phyloP scores from a whole-genome alignment of 2,113 vertebrate genomes.

The Candoia aspera region DNA sequence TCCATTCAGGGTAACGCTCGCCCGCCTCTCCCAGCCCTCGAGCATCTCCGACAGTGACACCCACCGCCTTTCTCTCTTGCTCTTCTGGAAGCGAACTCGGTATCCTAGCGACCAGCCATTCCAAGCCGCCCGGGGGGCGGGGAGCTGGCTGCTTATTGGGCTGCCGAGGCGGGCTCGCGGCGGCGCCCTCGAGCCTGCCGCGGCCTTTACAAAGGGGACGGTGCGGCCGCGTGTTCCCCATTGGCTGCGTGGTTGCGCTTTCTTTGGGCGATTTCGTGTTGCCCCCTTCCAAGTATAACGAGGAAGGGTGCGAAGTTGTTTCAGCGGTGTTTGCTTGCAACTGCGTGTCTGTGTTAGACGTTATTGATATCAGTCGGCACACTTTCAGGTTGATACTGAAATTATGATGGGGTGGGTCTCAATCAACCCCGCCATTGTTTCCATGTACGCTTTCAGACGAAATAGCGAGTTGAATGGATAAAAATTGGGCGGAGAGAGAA shows the following conservation, averaged over 20 bases:
- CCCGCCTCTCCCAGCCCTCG: background rate
- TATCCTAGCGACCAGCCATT: conserved; percentile 28
- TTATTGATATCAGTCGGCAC: background rate
- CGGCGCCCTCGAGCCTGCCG: background rate
- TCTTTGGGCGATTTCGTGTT: background rate
- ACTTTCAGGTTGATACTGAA: background rate
- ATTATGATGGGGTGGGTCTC: background rate
- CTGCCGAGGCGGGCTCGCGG: background rate
- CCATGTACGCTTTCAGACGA: background rate
- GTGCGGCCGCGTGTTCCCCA: background rate
- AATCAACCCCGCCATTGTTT: background rate
- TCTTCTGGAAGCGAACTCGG: background rate
- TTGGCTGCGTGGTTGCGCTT: background rate
- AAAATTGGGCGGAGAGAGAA: background rate
- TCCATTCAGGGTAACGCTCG: background rate
- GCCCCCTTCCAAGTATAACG: background rate
- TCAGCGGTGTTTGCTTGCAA: background rate
- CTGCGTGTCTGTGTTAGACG: background rate
- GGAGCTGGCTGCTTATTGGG: background rate
- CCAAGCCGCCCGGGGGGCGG: background rate
- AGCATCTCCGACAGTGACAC: background rate
- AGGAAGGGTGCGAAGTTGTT: background rate
- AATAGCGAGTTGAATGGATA: background rate
- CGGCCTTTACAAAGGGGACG: background rate
- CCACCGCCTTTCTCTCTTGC: too few relatives aligned